Evolutionary conservation across 1,140 invertebrate species (phyloP), one percentile per base, ranked within the genome.

Genomic region (Metaphire vulgaris): DNA sequence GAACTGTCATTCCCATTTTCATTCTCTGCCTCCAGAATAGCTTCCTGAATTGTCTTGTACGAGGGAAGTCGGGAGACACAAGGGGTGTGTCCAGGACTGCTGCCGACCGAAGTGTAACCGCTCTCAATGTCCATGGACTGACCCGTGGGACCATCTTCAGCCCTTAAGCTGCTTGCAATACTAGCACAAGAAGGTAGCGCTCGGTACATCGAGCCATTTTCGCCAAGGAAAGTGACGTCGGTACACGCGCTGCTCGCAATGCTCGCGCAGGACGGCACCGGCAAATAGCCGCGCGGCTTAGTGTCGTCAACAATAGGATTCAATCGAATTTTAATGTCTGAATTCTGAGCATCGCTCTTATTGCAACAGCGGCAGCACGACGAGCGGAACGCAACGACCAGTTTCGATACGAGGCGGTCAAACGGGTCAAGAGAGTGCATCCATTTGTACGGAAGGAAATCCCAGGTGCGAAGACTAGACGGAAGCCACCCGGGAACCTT

Each of bases 401-500:
- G 6, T 56, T 56, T 56, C 41, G 41, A 56, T 6, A 56, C 21
- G 0, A 82, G 6, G 6, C 80, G 74, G 75, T 88, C 88, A 16
- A 83, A 81, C 14, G 87, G 87, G 68, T 88, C 82, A 0, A 90
- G 79, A 28, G 88, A 89, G 21, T 84, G 84, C 67, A 89, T 72
- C 34, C 83, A 85, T 21, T 56, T 56, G 21, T 81, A n/a, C 0
- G 89, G 89, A 0, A 90, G 81, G 78, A 86, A 89, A 2, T 87
- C 81, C 89, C 89, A 90, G 30, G 82, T 84, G 66, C 83, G 75
- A 6, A 89, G 79, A n/a, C 78, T 77, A 28, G 33, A 12, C 0
- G 89, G 89, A 28, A 90, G 80, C 1, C 80, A 68, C 15, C 81
- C 78, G 0, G 87, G 86, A 28, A 76, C 76, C 70, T 86, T 87